Conservation (phyloP, 2,888 invertebrate species). For the Phengaris arion region DNA sequence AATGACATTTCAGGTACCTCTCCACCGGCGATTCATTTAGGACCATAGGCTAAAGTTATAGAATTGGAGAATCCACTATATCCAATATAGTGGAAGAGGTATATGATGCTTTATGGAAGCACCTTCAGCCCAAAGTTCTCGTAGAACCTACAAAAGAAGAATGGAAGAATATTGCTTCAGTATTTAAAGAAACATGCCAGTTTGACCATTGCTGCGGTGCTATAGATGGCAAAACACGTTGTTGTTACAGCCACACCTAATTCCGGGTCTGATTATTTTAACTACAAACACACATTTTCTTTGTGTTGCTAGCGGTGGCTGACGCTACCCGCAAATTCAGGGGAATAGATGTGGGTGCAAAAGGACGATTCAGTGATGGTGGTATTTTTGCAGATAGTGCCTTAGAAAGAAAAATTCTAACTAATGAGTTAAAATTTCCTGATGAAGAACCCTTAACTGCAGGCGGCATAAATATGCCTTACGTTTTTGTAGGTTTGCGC, state of each 20-base stretch:
- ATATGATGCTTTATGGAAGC: slow-evolving; percentile 37
- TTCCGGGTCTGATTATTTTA: slow-evolving; percentile 38
- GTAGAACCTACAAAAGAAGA: too few species aligned
- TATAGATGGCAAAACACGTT: slow-evolving; percentile 11
- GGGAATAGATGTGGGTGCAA: slow-evolving; percentile 35
- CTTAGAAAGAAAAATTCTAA: neutral
- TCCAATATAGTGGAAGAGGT: slow-evolving; percentile 34
- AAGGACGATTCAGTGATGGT: slow-evolving; percentile 39
- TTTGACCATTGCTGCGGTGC: slow-evolving; percentile 37
- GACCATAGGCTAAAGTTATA: slow-evolving; percentile 38
- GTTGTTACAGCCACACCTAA: slow-evolving; percentile 28
- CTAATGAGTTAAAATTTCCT: neutral
- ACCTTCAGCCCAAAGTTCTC: slow-evolving; percentile 34
- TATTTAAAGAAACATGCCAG: slow-evolving; percentile 36
- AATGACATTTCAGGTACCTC: slow-evolving; percentile 31
- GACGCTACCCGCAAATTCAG: slow-evolving; percentile 33
- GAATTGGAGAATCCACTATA: slow-evolving; percentile 38
- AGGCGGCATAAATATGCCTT: neutral
- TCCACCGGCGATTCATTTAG: slow-evolving; percentile 39
- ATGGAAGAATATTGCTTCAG: slow-evolving; percentile 36
- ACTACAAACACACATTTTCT: slow-evolving; percentile 37
- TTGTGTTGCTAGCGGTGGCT: slow-evolving; percentile 38
- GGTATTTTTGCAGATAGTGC: slow-evolving; percentile 36
- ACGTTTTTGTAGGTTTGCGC: neutral
- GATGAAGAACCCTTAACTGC: neutral